These are phyloP conservation scores for Cyanocitta stelleri DNA, from an alignment of 2,113 vertebrate genomes.

Conservation along the genomic window DNA sequence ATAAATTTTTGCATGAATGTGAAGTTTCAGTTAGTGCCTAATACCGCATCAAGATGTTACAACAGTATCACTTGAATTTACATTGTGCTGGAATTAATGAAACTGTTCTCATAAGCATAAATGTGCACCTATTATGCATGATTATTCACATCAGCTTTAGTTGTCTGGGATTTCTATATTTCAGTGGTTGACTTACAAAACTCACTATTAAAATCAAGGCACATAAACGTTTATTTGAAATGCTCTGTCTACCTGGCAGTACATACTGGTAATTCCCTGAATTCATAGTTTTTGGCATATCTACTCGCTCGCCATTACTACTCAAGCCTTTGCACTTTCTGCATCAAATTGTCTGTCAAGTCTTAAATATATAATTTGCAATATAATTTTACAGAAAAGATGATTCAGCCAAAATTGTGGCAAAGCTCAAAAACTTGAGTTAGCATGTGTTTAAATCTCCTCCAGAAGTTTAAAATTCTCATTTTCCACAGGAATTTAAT, in stretches of 20 bases:
- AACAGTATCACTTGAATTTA: neutral
- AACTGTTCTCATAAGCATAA: neutral
- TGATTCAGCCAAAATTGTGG: neutral
- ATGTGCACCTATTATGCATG: neutral
- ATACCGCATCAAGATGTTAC: neutral
- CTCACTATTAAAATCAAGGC: neutral
- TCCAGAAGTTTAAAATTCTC: neutral
- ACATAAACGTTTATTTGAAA: rapidly evolving
- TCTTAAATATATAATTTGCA: neutral
- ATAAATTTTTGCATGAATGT: neutral
- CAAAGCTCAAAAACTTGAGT: neutral
- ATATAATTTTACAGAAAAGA: neutral
- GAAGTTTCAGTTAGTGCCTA: neutral
- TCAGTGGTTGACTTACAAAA: neutral
- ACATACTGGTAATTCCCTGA: neutral
- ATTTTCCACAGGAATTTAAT: neutral
- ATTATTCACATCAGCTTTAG: neutral
- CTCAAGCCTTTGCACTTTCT: neutral
- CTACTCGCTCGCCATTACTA: neutral
- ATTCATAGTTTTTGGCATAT: neutral
- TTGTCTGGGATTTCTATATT: neutral
- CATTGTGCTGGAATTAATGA: neutral
- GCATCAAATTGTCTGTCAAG: neutral
- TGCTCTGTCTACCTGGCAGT: neutral
- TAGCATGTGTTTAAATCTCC: neutral